Evolutionary conservation across 2,888 invertebrate genomes (phyloP), one percentile per base, ranked within the genome.

Genomic region (Acleris cristana): DNA sequence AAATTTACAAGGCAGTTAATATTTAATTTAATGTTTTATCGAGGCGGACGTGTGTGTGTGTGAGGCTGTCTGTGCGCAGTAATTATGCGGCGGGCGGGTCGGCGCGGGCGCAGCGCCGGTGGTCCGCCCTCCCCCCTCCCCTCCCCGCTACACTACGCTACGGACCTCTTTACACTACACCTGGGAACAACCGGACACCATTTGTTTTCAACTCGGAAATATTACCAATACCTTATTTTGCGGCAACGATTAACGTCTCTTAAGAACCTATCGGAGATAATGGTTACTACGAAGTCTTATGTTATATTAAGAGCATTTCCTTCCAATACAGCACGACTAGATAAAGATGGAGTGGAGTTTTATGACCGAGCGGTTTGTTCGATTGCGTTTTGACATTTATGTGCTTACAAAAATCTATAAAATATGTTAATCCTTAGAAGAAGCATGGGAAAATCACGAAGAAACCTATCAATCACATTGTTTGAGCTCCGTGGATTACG

Each of bases 1-100:
- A 90, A 90, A 84, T 89, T 90, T 90, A 90, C 88, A 90, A 89
- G 87, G 85, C 82, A 89, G 88, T 89, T 91, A 88, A 88, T 87
- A 86, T 86, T 88, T 87, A 87, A 89, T 89, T 88, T 90, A 87
- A 88, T 83, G 87, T 87, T 88, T 87, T 88, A 86, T 88, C 85
- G 85, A 83, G 86, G 83, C 78, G 75, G 79, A 80, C 77, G 79
- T 77, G 75, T 72, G 74, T 83, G 83, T 82, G 82, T 70, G 72
- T 82, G 83, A 79, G 85, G 82, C 83, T 83, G 86, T 87, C 81
- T 83, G 88, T 89, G 85, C 86, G 85, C 83, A 86, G 88, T 92
- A 92, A 92, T 92, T 92, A 92, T 90, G 90, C 88, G 88, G 84
- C 85, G 86, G 86, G 79, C 80, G 83, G 83, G 79, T 34, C 85